Evolutionary conservation across 2,888 invertebrate genomes (phyloP).

Genomic region (Dynastes tityus): DNA sequence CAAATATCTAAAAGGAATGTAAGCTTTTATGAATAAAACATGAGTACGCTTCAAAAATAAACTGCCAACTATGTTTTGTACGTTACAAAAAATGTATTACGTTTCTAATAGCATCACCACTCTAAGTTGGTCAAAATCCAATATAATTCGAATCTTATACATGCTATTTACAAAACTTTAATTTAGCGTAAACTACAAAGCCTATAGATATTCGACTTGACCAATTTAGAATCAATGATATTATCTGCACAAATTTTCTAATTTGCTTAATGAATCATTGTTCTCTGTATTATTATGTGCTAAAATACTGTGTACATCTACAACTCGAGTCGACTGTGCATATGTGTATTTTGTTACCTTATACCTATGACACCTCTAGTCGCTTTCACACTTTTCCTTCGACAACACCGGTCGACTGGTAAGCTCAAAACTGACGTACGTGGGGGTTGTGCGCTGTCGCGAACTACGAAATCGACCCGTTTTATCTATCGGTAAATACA

Average conservation of each 20-base stretch:
- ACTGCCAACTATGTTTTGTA: not conserved
- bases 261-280: too few species aligned
- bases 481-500: conserved; percentile 52
- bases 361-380: conserved; percentile 56
- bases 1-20: conserved; percentile 10
- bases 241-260: too few species aligned
- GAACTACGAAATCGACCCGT: conserved; percentile 59
- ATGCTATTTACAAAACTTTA: too few species aligned
- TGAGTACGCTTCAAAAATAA: not conserved
- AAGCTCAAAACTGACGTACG: conserved; percentile 52
- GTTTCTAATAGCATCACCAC: too few species aligned
- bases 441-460: conserved; percentile 62
- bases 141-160: too few species aligned
- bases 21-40: conserved; percentile 7
- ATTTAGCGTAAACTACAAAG: too few species aligned
- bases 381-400: conserved; percentile 61
- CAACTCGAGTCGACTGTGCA: conserved; percentile 5
- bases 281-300: not conserved
- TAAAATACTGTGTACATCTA: conserved; percentile 1
- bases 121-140: too few species aligned
- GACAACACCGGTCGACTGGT: conserved; percentile 56
- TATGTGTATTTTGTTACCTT: conserved; percentile 62
- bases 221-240: too few species aligned
- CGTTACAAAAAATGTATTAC: too few species aligned
- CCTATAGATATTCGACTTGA: too few species aligned